These are phyloP conservation scores for Archocentrus centrarchus DNA, from an alignment of 2,113 vertebrate species.

Conservation along the genomic window DNA sequence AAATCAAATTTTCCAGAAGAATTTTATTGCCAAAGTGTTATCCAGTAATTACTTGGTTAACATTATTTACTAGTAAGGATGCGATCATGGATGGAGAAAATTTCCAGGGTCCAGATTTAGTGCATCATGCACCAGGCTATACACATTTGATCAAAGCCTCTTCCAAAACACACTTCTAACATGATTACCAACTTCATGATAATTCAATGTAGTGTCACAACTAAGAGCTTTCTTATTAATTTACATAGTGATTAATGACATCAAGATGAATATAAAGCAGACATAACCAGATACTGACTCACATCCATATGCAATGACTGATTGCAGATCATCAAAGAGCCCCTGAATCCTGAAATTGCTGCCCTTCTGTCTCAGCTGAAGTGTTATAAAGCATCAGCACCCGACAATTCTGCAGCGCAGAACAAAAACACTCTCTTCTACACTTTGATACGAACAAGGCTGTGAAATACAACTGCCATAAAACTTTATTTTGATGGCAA, in stretches of 20 bases:
- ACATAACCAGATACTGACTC: not conserved
- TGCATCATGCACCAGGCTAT: not conserved
- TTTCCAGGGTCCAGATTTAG: not conserved
- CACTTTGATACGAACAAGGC: not conserved
- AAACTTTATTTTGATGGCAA: constrained; percentile 1
- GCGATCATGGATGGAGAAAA: not conserved
- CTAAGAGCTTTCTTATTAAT: constrained; percentile 9
- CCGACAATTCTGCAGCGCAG: not conserved
- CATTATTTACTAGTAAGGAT: not conserved
- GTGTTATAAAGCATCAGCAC: constrained; percentile 3
- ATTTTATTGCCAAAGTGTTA: not conserved
- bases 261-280: constrained; percentile 1
- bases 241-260: not conserved
- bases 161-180: not conserved
- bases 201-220: not conserved
- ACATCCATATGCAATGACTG: not conserved
- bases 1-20: not conserved
- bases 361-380: constrained; percentile 17
- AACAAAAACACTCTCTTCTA: constrained; percentile 15
- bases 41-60: not conserved
- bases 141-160: not conserved
- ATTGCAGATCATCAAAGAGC: constrained; percentile 30
- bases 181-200: not conserved
- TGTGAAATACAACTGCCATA: constrained; percentile 5
- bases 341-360: constrained; percentile 23